These are phyloP conservation scores for Larimichthys crocea DNA, from an alignment of 2,113 vertebrate genomes.

Conservation along the genomic window DNA sequence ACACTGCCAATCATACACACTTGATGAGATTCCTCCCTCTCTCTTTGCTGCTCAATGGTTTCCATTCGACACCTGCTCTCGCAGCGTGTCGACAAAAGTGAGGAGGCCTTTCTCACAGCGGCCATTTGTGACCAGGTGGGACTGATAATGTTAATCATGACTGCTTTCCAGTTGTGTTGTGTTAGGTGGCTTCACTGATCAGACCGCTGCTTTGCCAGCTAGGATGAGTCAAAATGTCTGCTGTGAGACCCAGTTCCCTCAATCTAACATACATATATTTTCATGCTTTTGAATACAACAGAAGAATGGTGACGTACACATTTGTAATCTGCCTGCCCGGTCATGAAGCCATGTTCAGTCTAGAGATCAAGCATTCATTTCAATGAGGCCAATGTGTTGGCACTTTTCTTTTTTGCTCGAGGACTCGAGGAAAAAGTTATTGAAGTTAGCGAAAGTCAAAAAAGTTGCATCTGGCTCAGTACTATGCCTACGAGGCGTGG, in stretches of 20 bases:
- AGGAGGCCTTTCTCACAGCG: neutral
- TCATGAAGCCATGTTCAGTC: no score
- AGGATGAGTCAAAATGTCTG: neutral
- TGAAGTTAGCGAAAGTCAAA: no score
- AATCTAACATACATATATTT: no score
- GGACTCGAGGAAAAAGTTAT: no score
- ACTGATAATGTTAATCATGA: neutral
- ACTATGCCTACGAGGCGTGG: neutral
- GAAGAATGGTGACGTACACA: no score
- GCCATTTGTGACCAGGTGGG: neutral
- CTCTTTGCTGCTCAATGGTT: neutral
- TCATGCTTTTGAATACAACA: no score
- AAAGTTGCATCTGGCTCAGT: no score
- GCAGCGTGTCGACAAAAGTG: no score
- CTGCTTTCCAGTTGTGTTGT: neutral
- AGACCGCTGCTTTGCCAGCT: neutral
- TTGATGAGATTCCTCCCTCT: neutral
- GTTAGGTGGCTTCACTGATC: neutral
- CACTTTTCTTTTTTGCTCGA: no score
- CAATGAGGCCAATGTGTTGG: no score
- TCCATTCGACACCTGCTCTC: neutral
- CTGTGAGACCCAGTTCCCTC: neutral
- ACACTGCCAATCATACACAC: neutral
- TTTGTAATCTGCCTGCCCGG: neutral
- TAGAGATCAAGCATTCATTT: no score